A percentile compares a stretch with the other conserved stretches of the same genome.
Evolutionary conservation across 2,797 vertebrate species (phyloP).

Genomic region (Brachyrhaphis roseni): DNA sequence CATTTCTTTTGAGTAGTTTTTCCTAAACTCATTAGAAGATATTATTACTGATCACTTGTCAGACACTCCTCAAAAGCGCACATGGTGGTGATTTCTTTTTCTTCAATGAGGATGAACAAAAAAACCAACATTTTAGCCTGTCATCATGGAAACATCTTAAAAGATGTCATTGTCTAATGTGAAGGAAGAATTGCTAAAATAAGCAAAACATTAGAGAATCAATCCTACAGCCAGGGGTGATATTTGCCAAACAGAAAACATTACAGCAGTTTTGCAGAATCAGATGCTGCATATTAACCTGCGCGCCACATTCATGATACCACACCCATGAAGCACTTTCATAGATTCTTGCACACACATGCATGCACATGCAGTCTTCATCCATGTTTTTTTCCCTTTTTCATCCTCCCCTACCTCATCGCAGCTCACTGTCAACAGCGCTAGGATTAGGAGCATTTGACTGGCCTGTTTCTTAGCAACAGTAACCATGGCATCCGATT

Average conservation of each 20-base stretch:
- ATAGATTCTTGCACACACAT: neutral
- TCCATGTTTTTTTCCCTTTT: constrained; percentile 32
- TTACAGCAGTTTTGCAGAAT: constrained; percentile 36
- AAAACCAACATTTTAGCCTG: constrained; percentile 5
- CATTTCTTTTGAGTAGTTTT: neutral
- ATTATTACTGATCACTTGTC: neutral
- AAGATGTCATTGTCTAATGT: constrained; percentile 24
- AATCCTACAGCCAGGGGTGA: constrained; percentile 22
- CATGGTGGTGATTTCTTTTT: neutral
- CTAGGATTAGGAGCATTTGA: constrained; percentile 85
- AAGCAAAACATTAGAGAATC: constrained; percentile 13
- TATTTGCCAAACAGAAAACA: constrained; percentile 35
- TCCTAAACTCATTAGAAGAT: neutral
- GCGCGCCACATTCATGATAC: constrained; percentile 27
- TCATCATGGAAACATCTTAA: constrained; percentile 1
- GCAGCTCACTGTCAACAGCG: constrained; percentile 84
- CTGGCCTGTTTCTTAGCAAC: constrained; percentile 85
- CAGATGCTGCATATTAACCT: constrained; percentile 42
- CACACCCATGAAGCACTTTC: constrained; percentile 20
- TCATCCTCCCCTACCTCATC: constrained; percentile 69
- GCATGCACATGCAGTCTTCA: constrained; percentile 23
- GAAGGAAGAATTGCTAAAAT: constrained; percentile 16
- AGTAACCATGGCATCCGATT: constrained; percentile 77
- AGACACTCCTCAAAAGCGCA: neutral
- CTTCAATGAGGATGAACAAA: neutral